Base-by-base conservation (phyloP, 2,888 invertebrate genomes). In the Plebejus argus region DNA sequence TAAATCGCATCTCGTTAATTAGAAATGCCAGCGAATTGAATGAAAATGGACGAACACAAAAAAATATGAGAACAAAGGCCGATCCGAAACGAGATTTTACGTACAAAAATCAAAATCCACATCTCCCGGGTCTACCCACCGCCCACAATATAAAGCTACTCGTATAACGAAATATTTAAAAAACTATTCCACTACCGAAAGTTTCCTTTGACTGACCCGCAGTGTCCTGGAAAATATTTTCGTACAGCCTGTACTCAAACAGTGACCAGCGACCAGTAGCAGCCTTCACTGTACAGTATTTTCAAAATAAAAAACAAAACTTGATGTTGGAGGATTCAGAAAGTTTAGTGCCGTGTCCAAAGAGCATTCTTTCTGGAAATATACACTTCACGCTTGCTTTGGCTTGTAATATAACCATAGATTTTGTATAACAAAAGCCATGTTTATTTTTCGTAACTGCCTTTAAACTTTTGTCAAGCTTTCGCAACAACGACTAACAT, bases 111-210 rank as follows among this genome's bases (percentile, higher is more conserved):
- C 79, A 91, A 91, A 90, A 91, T 89, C 85, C 82, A 79, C 82
- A 79, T 15, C 79, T 81, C 81, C 81, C 84, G 58, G 33, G 77
- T 79, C 78, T 84, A 83, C 85, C 86, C 86, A 79, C 87, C 85
- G 84, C 88, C 87, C 86, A 90, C 88, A 88, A 91, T 89, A 91
- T 88, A 66, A 90, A 88, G 88, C 90, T 88, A n/a, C n/a, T n/a
- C n/a, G n/a, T n/a, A 85, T 86, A 86, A 86, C 84, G 86, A 89
- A 90, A 91, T 90, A 91, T 88, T 88, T 88, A 83, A 83, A 81
- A 85, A 93, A 93, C 93, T 93, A 93, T 93, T 92, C 90, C 92
- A 91, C 92, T 92, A 92, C 91, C 83, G 86, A 88, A 92, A 92
- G 89, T 92, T 92, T 89, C 88, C 87, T 89, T 89, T 88, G 86